Evolutionary conservation across 1,140 invertebrate species (phyloP).

Genomic region (Anastrepha ludens): DNA sequence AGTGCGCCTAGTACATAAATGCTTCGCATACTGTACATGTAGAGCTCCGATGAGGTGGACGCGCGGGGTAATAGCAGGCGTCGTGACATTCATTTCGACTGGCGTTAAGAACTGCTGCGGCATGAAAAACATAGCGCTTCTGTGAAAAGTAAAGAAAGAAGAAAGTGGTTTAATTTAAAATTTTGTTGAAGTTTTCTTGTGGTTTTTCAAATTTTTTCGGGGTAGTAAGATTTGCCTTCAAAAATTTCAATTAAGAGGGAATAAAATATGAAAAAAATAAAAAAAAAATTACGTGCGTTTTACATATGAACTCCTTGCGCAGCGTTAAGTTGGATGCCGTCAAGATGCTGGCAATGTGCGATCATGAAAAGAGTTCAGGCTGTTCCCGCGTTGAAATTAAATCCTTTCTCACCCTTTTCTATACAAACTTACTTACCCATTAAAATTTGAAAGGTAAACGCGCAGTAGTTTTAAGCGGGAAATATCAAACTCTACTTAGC

Average conservation of each 20-base stretch:
- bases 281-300: conserved; percentile 21
- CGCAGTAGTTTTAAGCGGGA: neutral
- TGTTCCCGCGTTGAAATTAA: neutral
- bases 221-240: neutral
- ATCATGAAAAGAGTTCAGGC: neutral
- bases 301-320: neutral
- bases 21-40: neutral
- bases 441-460: conserved; percentile 17
- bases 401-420: conserved; percentile 30
- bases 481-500: conserved; percentile 35
- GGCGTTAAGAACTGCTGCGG: conserved; percentile 52
- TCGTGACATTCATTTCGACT: conserved; percentile 51
- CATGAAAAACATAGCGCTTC: neutral
- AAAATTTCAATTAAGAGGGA: neutral
- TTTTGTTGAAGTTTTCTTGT: neutral
- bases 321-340: neutral
- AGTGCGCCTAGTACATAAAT: neutral
- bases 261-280: neutral
- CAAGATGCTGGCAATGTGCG: neutral
- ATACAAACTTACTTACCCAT: neutral
- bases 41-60: neutral
- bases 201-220: neutral
- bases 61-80: conserved; percentile 34
- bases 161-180: neutral
- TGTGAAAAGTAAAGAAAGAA: conserved; percentile 2